Evolutionary conservation across 2,888 invertebrate genomes (phyloP), one percentile per base, ranked within the genome.

Genomic region (Netelia virgata): DNA sequence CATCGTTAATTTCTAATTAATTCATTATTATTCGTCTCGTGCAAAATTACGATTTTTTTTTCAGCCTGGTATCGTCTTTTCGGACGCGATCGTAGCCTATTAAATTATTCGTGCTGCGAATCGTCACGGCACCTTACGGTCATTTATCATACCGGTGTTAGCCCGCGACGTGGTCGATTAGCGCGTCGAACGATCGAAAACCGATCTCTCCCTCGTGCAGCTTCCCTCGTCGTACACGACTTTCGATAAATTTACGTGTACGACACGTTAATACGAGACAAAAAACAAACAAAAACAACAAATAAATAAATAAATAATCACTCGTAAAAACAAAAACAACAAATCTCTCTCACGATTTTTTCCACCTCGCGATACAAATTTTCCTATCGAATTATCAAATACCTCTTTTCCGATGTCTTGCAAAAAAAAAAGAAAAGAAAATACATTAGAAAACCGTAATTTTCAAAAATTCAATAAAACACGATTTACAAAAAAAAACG

Each of bases 121-220:
- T 53, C 36, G 41, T 63, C n/a, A 63, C 66, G 70, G 85, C 84
- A 80, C 86, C 87, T 86, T 77, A 6, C 84, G 82, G 91, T 91
- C 80, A 59, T 91, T 93, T 93, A 93, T 92, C 92, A 86, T 86
- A 88, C 83, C 91, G 89, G 93, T 93, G 93, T 87, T 92, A 92
- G 80, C 88, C 86, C 89, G 23, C 20, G 88, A 86, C 89, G 89
- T 86, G 88, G 89, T 89, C 89, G 88, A 90, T 92, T 92, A 92
- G 91, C 92, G 89, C 85, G 28, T 87, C 89, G 89, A 85, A 88
- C 91, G 91, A 92, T 92, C 91, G 90, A 23, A 14, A 72, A 72
- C 28, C 59, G n/a, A 66, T 23, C 47, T 47, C 47, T 47, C 47
- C 10, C 47, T 47, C 47, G 47, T 14, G 47, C 47, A 10, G 3